These are phyloP conservation scores for Rhyacichthys aspro DNA, from an alignment of 2,797 vertebrate species.

Conservation along the genomic window DNA sequence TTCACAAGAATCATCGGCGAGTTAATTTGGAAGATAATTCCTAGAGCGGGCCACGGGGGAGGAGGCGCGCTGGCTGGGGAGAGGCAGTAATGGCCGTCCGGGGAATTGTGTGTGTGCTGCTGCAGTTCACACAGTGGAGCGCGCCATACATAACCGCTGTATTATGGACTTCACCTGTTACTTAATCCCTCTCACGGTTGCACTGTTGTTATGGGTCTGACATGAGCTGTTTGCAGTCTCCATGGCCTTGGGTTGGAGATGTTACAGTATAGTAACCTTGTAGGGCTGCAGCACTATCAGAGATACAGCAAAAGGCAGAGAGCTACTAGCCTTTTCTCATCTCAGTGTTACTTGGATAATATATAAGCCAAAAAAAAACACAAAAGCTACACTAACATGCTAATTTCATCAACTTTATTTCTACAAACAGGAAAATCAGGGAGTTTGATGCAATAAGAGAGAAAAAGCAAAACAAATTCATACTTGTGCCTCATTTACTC, in stretches of 20 bases:
- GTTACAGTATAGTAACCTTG: constrained; percentile 15
- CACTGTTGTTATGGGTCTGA: constrained; percentile 6
- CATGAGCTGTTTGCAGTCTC: constrained; percentile 28
- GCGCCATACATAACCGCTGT: constrained; percentile 38
- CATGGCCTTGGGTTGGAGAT: background rate
- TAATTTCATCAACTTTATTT: no score
- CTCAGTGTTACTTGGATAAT: no score
- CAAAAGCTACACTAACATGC: no score
- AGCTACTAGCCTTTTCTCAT: background rate
- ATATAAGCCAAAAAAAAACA: no score
- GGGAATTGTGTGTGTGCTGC: constrained; percentile 51
- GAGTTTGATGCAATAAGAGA: no score
- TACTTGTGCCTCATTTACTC: no score
- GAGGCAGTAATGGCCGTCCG: constrained; percentile 49
- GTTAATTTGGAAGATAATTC: constrained; percentile 68
- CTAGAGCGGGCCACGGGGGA: constrained; percentile 55
- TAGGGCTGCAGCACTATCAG: background rate
- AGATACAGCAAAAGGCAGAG: background rate
- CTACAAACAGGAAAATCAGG: no score
- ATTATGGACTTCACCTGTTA: constrained; percentile 26
- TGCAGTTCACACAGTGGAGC: constrained; percentile 40
- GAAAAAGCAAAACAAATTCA: no score
- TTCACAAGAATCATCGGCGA: constrained; percentile 60
- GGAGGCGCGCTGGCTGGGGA: constrained; percentile 19
- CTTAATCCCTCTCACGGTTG: constrained; percentile 22